Evolutionary conservation across 2,113 vertebrate species (phyloP).

Genomic region (Aleadryas rufinucha): DNA sequence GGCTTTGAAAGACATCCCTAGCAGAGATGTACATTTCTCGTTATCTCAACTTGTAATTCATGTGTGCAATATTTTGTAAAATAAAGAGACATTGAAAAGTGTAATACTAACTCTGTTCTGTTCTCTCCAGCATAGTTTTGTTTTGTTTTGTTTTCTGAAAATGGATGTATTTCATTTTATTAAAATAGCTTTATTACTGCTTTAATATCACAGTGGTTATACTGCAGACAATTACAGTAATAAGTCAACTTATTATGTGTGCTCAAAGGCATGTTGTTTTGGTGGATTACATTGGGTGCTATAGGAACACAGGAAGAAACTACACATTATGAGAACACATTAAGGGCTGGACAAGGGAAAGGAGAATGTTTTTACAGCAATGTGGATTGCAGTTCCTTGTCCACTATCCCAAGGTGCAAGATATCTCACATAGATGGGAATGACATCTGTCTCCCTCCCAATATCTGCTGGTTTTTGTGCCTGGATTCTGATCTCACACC

Average conservation of each 20-base stretch:
- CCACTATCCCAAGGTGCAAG: background rate
- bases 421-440: background rate
- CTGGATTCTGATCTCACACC: background rate
- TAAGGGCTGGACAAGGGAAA: background rate
- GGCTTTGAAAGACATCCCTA: background rate
- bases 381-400: background rate
- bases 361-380: background rate
- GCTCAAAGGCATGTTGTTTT: background rate
- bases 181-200: background rate
- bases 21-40: background rate
- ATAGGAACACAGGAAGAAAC: background rate
- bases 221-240: background rate
- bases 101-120: background rate
- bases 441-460: background rate
- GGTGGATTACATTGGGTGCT: background rate
- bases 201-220: background rate
- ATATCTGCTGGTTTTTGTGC: background rate
- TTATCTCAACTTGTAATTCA: background rate
- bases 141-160: background rate
- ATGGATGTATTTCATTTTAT: background rate
- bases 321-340: background rate
- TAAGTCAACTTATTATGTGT: background rate
- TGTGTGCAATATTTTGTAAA: conserved; percentile 45
- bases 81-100: background rate
- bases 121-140: background rate